Conservation (phyloP, 2,113 vertebrate species). For the Chunga burmeisteri region DNA sequence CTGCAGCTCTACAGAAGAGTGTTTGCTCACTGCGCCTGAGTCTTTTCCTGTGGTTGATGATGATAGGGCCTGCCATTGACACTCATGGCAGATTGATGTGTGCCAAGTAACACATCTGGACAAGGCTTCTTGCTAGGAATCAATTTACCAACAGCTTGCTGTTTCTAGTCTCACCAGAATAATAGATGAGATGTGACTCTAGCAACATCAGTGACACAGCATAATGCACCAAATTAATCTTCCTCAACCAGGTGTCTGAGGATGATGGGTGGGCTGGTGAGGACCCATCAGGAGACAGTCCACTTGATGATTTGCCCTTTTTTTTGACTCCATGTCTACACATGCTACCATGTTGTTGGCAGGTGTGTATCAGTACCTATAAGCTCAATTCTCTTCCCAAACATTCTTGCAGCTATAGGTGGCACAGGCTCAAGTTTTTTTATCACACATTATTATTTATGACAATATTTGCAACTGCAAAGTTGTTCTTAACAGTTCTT, state of each 20-base stretch:
- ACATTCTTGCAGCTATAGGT: not conserved
- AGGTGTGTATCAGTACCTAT: not conserved
- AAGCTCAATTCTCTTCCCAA: not conserved
- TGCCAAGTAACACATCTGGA: not conserved
- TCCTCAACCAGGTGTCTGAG: not conserved
- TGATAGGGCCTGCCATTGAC: not conserved
- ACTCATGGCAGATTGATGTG: not conserved
- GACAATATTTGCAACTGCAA: not conserved
- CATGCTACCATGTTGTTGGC: not conserved
- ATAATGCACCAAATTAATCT: not conserved
- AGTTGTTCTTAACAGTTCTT: not conserved
- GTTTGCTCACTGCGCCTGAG: not conserved
- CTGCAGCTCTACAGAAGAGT: not conserved
- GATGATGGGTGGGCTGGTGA: not conserved
- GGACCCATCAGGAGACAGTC: not conserved
- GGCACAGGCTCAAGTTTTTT: not conserved
- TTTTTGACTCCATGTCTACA: not conserved
- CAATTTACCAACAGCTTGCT: not conserved
- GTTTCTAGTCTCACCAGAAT: not conserved
- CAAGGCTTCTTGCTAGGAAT: not conserved
- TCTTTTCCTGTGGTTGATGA: not conserved
- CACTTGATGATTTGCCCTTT: not conserved
- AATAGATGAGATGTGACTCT: not conserved
- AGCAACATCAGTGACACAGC: not conserved
- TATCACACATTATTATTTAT: not conserved